Evolutionary conservation across 1,140 invertebrate genomes (phyloP).

Genomic region (Ips typographus): DNA sequence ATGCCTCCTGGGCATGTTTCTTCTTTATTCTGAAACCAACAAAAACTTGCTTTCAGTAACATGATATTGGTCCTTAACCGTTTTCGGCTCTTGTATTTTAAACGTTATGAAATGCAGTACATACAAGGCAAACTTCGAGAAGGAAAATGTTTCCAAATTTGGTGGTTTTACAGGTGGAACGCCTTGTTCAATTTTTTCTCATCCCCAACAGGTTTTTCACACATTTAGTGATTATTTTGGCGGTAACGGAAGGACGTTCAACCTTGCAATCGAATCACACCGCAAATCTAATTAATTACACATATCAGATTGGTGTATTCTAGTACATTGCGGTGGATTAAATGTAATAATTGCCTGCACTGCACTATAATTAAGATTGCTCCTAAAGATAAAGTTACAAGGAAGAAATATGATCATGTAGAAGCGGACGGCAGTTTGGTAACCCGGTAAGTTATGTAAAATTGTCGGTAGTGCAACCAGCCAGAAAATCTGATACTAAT

Average conservation of each 20-base stretch:
- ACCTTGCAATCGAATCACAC: no score
- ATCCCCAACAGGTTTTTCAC: no score
- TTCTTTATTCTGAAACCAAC: background rate
- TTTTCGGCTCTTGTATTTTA: background rate
- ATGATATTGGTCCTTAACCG: background rate
- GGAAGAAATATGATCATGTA: slow-evolving; percentile 7
- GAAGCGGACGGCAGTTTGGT: background rate
- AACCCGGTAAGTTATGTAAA: slow-evolving; percentile 12
- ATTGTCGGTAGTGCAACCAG: background rate
- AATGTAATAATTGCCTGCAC: no score
- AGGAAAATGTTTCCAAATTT: no score
- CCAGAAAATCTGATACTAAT: slow-evolving; percentile 7
- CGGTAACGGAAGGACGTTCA: no score
- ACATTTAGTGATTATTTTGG: no score
- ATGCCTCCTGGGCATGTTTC: slow-evolving; percentile 12
- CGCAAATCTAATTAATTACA: no score
- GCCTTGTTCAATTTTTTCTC: no score
- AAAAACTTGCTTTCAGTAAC: slow-evolving; percentile 5
- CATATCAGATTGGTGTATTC: no score
- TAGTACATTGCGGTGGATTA: no score
- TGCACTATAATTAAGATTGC: background rate
- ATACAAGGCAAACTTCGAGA: no score
- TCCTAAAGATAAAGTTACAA: slow-evolving; percentile 1
- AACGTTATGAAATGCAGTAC: background rate
- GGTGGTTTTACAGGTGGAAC: no score